Conservation (phyloP, 1,140 invertebrate species). For the Diuraphis noxia region DNA sequence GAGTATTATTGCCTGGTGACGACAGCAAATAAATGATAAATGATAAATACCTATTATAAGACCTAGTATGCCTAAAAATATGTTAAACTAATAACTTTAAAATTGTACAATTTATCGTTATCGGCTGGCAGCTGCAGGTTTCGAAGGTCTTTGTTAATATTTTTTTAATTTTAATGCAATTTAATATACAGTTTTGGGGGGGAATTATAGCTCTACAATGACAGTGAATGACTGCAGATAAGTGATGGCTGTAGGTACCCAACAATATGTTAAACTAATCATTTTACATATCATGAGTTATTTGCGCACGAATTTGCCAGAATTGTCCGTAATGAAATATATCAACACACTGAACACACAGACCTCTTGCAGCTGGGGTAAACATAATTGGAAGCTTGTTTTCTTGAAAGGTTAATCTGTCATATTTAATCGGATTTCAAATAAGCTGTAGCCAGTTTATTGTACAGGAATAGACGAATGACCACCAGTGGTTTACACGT, state of each 20-base stretch:
- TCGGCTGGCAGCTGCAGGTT: too few relatives aligned
- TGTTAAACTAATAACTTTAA: background rate
- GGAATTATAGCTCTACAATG: background rate
- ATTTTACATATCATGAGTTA: conserved; percentile 6
- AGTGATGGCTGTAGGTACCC: background rate
- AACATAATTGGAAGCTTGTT: background rate
- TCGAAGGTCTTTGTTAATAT: background rate
- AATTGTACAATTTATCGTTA: too few relatives aligned
- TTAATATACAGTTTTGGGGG: background rate
- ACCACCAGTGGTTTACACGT: background rate
- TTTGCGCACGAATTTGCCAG: background rate
- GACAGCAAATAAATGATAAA: too few relatives aligned
- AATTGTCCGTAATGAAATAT: background rate
- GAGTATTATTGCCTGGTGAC: too few relatives aligned
- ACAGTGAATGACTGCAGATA: background rate
- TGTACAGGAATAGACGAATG: background rate
- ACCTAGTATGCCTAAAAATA: too few relatives aligned
- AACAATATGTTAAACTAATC: background rate
- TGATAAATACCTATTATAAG: background rate
- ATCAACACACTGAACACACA: background rate
- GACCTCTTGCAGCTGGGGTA: background rate
- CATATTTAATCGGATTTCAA: conserved; percentile 39
- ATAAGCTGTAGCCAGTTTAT: background rate
- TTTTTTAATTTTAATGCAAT: background rate
- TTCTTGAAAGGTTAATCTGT: conserved; percentile 20